phyloP scores from a whole-genome alignment of 2,113 vertebrate genomes.

The Lipophrys pholis region DNA sequence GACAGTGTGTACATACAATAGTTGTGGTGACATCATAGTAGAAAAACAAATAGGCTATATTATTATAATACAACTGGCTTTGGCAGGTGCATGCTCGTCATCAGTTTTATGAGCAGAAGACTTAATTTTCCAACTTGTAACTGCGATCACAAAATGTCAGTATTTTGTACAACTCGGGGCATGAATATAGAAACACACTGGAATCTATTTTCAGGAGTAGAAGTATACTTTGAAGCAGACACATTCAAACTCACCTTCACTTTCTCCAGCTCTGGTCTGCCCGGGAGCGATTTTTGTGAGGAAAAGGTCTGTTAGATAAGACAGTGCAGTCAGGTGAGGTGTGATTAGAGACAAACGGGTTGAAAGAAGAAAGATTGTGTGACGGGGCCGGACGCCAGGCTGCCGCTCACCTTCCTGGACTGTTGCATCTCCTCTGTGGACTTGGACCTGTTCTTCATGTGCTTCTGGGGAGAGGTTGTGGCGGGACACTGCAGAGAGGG shows the following conservation, averaged over 20 bases:
- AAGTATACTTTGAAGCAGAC: neutral
- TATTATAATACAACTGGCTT: neutral
- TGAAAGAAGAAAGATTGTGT: neutral
- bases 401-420: constrained; percentile 82
- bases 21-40: neutral
- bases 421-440: constrained; percentile 88
- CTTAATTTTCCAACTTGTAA: too few relatives aligned
- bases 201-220: neutral
- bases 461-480: constrained; percentile 85
- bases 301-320: constrained; percentile 79
- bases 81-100: too few relatives aligned
- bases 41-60: neutral
- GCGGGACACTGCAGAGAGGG: constrained; percentile 64
- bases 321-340: neutral
- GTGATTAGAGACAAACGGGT: neutral
- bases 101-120: too few relatives aligned
- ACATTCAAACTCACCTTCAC: constrained; percentile 79
- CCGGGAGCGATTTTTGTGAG: constrained; percentile 88
- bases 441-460: constrained; percentile 87
- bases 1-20: too few relatives aligned
- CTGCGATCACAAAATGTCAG: too few relatives aligned
- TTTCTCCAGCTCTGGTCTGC: constrained; percentile 81
- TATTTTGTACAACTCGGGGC: too few relatives aligned
- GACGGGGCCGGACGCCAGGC: neutral
- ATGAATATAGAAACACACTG: neutral